Conservation (phyloP, 2,113 vertebrate genomes). For the Vicugna pacos region DNA sequence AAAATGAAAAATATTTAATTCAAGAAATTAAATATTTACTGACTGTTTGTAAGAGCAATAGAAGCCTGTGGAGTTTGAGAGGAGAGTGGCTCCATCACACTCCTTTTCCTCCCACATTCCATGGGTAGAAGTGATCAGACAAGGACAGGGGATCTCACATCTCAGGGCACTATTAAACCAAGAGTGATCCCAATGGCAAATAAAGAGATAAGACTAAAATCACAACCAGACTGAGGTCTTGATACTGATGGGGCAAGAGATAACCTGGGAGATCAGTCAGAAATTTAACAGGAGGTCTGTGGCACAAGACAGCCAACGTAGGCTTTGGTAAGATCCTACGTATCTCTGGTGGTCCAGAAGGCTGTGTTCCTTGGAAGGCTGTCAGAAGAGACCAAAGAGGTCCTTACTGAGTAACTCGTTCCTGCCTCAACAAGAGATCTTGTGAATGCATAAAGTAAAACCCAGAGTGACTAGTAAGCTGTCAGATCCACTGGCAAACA, state of each 20-base stretch:
- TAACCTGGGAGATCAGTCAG: background rate
- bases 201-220: background rate
- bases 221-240: background rate
- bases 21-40: background rate
- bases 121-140: background rate
- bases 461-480: background rate
- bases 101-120: background rate
- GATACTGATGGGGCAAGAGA: background rate
- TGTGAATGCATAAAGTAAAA: background rate
- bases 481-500: background rate
- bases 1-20: background rate
- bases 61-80: background rate
- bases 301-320: background rate
- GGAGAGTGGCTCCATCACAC: background rate
- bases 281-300: background rate
- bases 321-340: background rate
- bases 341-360: background rate
- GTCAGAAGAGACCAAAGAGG: background rate
- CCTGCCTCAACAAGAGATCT: background rate
- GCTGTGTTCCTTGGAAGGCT: background rate
- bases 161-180: background rate
- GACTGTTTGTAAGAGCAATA: background rate
- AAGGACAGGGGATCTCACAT: background rate
- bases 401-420: background rate
- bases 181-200: background rate